Percentiles rank a stretch among this genome's conserved stretches.
phyloP scores from a whole-genome alignment of 1,140 invertebrate species.

The Drosophila kanapiae region DNA sequence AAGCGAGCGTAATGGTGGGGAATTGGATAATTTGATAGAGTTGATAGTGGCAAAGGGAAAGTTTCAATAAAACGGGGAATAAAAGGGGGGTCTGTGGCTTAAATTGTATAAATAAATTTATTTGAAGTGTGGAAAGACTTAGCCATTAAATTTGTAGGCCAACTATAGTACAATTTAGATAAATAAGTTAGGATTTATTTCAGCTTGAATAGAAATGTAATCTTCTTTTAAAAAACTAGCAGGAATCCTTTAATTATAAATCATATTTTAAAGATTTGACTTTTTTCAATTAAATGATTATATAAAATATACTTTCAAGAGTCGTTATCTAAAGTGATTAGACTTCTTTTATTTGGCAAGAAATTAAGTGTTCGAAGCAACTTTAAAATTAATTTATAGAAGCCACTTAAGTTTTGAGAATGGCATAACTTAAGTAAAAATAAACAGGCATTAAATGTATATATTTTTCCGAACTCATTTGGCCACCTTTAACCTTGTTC shows the following conservation, averaged over 20 bases:
- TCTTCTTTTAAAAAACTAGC: background rate
- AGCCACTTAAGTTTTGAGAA: background rate
- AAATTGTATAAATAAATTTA: background rate
- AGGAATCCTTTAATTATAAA: background rate
- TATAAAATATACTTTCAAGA: background rate
- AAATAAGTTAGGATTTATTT: background rate
- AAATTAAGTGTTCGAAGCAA: too few relatives aligned
- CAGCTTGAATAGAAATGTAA: background rate
- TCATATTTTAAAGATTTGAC: too few relatives aligned
- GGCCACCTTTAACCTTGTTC: background rate
- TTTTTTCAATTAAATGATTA: too few relatives aligned
- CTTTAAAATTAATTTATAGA: background rate
- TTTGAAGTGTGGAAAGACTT: background rate
- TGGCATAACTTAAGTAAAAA: accelerated
- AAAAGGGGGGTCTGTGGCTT: background rate
- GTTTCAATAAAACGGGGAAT: background rate
- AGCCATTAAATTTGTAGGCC: background rate
- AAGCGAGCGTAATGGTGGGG: background rate
- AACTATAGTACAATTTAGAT: too few relatives aligned
- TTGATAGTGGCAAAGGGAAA: background rate
- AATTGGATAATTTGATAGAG: constrained; percentile 2
- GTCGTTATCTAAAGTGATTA: background rate
- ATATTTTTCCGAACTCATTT: background rate
- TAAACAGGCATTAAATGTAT: background rate
- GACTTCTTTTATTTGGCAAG: background rate